phyloP scores from a whole-genome alignment of 2,888 invertebrate species.

The Acheta domesticus region DNA sequence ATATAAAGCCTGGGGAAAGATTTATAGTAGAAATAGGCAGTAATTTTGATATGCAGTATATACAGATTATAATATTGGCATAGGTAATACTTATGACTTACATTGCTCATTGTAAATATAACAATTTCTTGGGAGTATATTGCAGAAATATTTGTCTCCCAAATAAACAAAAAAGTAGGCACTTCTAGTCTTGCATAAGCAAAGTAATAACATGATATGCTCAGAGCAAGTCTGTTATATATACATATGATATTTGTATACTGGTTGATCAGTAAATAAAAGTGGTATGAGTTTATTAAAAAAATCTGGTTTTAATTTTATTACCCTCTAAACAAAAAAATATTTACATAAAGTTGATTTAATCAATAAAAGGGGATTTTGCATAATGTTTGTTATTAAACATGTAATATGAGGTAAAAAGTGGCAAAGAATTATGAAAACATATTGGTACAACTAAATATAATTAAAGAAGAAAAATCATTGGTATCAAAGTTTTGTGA shows the following conservation, averaged over 20 bases:
- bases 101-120: conserved; percentile 10
- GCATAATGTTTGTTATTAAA: too few species aligned
- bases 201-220: neutral
- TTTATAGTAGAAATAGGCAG: neutral
- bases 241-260: conserved; percentile 26
- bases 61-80: conserved; percentile 1
- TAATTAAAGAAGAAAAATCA: too few species aligned
- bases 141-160: neutral
- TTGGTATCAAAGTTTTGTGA: too few species aligned
- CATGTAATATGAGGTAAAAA: too few species aligned
- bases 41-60: conserved; percentile 18
- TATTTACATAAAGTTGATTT: too few species aligned
- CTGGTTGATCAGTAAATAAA: conserved; percentile 26
- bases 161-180: neutral
- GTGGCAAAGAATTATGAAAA: too few species aligned
- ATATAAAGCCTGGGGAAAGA: neutral
- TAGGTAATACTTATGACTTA: neutral
- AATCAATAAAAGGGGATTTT: too few species aligned
- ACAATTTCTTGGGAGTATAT: neutral
- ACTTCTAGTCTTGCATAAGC: conserved; percentile 7
- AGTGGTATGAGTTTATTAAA: conserved; percentile 27
- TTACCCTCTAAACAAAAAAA: too few species aligned
- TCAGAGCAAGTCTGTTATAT: neutral
- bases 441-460: too few species aligned
- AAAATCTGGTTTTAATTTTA: too few species aligned